Conservation (phyloP, 2,113 vertebrate species). For the Loxodonta africana region DNA sequence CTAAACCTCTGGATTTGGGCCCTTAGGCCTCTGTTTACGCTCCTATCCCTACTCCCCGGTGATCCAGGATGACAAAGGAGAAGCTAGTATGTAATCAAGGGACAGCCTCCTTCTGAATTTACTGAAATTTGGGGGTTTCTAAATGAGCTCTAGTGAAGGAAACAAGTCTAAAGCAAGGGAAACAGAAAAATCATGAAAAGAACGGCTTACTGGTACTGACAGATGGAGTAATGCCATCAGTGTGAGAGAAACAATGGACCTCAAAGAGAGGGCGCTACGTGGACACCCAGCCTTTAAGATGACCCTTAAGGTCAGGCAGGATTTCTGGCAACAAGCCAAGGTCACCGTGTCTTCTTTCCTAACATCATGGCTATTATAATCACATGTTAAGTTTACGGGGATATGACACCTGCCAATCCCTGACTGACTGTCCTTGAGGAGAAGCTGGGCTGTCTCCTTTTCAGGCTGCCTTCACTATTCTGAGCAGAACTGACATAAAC, state of each 20-base stretch:
- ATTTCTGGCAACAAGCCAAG: no score
- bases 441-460: neutral
- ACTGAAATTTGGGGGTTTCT: neutral
- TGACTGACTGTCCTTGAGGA: neutral
- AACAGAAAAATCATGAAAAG: neutral
- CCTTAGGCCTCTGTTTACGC: fast-evolving
- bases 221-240: neutral
- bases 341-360: neutral
- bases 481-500: neutral
- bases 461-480: neutral
- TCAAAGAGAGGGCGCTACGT: neutral
- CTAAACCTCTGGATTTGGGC: neutral
- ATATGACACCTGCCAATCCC: neutral
- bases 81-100: no score
- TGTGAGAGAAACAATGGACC: neutral
- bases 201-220: neutral
- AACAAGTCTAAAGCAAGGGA: neutral
- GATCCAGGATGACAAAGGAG: neutral
- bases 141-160: neutral
- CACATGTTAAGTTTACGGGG: neutral
- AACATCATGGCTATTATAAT: neutral
- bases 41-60: neutral
- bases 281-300: no score
- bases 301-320: neutral
- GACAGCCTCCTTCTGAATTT: neutral